Evolutionary conservation across 2,797 vertebrate species (phyloP), one percentile per base, ranked within the genome.

Genomic region (Crocodylus rhombifer): DNA sequence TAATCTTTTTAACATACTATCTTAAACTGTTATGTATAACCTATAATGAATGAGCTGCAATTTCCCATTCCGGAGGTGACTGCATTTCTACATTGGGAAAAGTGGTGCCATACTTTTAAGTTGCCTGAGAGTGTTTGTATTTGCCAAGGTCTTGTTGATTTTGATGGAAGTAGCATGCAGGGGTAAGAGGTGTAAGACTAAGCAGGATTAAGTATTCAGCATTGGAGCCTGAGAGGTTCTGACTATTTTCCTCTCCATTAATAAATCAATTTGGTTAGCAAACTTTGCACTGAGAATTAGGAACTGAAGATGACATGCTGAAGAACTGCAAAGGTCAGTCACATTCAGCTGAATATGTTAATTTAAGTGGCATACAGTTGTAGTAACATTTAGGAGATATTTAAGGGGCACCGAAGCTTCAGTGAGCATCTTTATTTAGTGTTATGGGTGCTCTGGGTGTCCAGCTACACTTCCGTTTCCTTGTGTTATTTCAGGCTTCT

Each of bases 341-440:
- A 62, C 89, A 30, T 95, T 74, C 80, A 94, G 85, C 14, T 80
- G 84, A 93, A 96, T 51, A 58, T 86, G 63, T 11, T 4, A 6
- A 80, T 42, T 10, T 58, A 25, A 1, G 62, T 60, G 82, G 36
- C 81, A 82, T n/a, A 42, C 82, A 63, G 73, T 25, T 73, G 33
- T 1, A 82, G 65, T 60, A 55, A 84, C 60, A 64, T 62, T 82
- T 67, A 74, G 12, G 18, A 23, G 60, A 85, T 84, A 74, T 69
- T 4, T 18, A 58, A 75, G 64, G 58, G 61, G 64, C 65, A 73
- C 6, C 80, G 73, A 79, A 63, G 58, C 36, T 26, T 11, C 11
- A 14, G 55, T 65, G 69, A 77, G 60, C 55, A 75, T 33, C 23
- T 67, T 85, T 58, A 57, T 30, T 7, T 30, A 33, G 18, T 20